Evolutionary conservation across 2,113 vertebrate genomes (phyloP).

Genomic region (Anoura caudifer): DNA sequence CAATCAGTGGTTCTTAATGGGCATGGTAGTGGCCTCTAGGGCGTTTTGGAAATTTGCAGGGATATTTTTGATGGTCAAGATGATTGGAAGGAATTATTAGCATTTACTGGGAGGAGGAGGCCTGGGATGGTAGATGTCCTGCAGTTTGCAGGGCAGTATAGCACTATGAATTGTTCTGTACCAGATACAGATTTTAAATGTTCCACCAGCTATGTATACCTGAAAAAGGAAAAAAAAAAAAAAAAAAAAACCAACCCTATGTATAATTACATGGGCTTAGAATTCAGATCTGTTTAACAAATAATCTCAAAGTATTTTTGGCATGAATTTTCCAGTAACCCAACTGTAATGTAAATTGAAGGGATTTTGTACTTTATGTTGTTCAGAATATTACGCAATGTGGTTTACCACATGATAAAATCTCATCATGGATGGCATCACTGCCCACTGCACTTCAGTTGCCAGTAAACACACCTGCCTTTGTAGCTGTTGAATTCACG

Average conservation of each 20-base stretch:
- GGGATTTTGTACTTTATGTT: background rate
- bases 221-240: background rate
- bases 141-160: background rate
- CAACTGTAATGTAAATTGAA: background rate
- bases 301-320: constrained; percentile 3
- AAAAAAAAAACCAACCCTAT: background rate
- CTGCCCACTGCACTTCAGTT: background rate
- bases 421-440: background rate
- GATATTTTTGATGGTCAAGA: constrained; percentile 25
- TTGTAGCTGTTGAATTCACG: background rate
- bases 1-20: background rate
- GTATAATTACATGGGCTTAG: constrained; percentile 29
- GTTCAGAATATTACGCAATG: background rate
- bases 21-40: background rate
- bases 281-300: constrained; percentile 33
- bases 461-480: background rate
- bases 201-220: background rate
- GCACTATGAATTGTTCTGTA: background rate
- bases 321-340: background rate
- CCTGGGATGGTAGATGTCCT: background rate
- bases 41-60: background rate
- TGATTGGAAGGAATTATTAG: background rate
- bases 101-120: background rate
- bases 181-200: background rate
- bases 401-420: background rate